Evolutionary conservation across 2,888 invertebrate genomes (phyloP).

Genomic region (Metellina segmentata): DNA sequence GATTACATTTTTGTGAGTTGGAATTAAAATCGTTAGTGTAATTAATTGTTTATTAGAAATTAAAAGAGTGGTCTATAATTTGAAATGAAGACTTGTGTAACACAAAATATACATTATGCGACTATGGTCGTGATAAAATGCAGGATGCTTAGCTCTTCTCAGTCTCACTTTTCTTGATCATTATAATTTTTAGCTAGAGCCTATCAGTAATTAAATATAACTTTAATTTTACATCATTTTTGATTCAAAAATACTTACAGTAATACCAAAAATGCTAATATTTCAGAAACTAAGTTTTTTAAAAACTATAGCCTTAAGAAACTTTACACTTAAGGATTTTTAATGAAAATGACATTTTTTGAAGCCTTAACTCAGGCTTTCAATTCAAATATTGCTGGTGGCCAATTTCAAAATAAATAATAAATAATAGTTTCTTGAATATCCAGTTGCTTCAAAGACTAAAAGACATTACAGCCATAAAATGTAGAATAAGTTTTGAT

Average conservation of each 20-base stretch:
- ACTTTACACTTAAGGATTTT: no score
- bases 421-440: constrained; percentile 22
- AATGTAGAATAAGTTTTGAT: constrained; percentile 40
- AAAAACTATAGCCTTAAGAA: not conserved
- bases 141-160: constrained; percentile 47
- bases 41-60: no score
- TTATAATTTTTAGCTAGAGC: constrained; percentile 1
- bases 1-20: no score
- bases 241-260: constrained; percentile 6
- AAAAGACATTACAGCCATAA: constrained; percentile 57
- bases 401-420: not conserved
- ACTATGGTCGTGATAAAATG: not conserved
- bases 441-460: constrained; percentile 23
- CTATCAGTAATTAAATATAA: not conserved
- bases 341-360: not conserved
- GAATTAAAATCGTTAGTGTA: no score
- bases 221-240: constrained; percentile 3
- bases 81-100: no score
- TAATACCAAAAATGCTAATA: not conserved
- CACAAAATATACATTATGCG: no score
- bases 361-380: not conserved
- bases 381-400: not conserved
- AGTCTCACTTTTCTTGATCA: not conserved
- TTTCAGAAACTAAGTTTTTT: not conserved
- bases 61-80: no score